Evolutionary conservation across 2,113 vertebrate genomes (phyloP), one percentile per base, ranked within the genome.

Genomic region (Syngnathus floridae): DNA sequence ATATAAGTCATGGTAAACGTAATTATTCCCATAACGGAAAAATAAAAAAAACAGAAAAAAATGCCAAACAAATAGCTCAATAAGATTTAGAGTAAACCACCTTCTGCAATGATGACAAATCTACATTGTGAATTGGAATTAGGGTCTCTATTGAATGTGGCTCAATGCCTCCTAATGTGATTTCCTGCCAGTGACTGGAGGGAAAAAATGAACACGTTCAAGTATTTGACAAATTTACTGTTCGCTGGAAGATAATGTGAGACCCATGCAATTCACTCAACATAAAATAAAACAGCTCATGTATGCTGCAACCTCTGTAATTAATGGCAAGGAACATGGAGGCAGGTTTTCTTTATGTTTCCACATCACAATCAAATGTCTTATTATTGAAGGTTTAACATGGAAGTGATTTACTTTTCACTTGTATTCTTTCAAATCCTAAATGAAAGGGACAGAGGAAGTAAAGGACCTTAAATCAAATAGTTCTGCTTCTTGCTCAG

Each of bases 381-480:
- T 17, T 46, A 16, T 46, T 84, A 80, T 86, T 90, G 83, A 86
- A 62, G 75, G 79, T 52, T 22, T 64, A 76, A 75, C 84, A 78
- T 78, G 66, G 74, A 86, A 78, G 80, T 73, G 75, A 57, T 86
- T 82, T 68, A 75, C 87, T 89, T 88, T 81, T 69, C 69, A 67
- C 84, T 86, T 83, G 83, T 87, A 88, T 89, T 88, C 89, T 87
- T 88, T 88, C 76, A 83, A 78, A 86, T 77, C 80, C 71, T 76
- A 81, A 85, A 84, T 84, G 85, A 88, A 91, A 88, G 84, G 85
- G 65, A 67, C 67, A 9, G 72, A 80, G 69, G 73, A 82, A 88
- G 86, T 91, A 89, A 90, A 85, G 82, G 87, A 82, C 80, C 87
- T 79, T 86, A 87, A 89, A 90, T 91, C 88, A 88, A 82, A 85